Percentiles rank a stretch among this genome's conserved stretches.
Conservation (phyloP, 2,888 invertebrate species). For the Drosophila incognita region DNA sequence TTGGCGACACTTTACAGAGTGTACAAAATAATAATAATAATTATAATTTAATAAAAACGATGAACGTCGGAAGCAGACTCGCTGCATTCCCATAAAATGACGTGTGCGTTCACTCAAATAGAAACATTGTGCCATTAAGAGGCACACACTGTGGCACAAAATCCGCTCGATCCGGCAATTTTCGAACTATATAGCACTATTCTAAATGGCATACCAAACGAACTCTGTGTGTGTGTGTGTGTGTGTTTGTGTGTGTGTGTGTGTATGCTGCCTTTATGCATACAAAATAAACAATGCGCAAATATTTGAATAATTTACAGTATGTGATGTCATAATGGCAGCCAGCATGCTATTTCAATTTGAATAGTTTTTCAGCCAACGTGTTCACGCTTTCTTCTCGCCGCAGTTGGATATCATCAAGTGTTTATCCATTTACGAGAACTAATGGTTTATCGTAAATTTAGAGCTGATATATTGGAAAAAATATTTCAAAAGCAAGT, state of each 20-base stretch:
- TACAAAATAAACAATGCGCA: conserved; percentile 58
- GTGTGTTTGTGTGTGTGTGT: conserved; percentile 17
- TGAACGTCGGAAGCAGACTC: conserved; percentile 28
- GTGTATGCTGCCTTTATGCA: conserved; percentile 33
- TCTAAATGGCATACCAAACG: conserved; percentile 47
- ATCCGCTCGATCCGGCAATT: conserved; percentile 48
- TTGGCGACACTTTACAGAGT: not conserved
- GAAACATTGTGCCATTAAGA: conserved; percentile 68
- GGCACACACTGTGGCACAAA: conserved; percentile 34
- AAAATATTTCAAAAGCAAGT: conserved; percentile 1
- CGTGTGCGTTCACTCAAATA: conserved; percentile 74
- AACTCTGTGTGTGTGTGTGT: conserved; percentile 14
- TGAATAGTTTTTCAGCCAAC: conserved; percentile 37
- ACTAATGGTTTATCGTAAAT: conserved; percentile 20
- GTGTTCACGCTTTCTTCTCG: conserved; percentile 58
- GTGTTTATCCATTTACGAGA: conserved; percentile 25
- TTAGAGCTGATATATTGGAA: conserved; percentile 23
- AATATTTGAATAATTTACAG: conserved; percentile 75
- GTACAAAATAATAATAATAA: conserved; percentile 7
- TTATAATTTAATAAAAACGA: conserved; percentile 31
- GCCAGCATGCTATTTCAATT: conserved; percentile 26
- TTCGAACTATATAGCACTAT: conserved; percentile 30
- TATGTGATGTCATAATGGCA: conserved; percentile 74
- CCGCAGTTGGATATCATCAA: conserved; percentile 19
- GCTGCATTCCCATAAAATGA: conserved; percentile 70